Evolutionary conservation across 2,113 vertebrate genomes (phyloP).

Genomic region (Manacus vitellinus): DNA sequence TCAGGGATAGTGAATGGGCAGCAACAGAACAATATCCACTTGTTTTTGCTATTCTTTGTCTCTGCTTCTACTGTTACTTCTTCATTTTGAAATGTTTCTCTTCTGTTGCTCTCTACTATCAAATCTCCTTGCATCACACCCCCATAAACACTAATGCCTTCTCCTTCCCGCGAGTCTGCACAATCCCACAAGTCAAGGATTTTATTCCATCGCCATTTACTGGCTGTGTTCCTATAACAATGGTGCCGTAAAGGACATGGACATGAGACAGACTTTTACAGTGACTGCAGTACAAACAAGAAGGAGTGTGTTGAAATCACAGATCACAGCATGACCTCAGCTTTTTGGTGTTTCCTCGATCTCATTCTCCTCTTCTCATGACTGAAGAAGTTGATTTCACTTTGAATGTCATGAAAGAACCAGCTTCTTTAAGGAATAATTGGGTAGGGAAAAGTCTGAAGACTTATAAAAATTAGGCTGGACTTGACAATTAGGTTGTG

Average conservation of each 20-base stretch:
- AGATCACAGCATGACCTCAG: background rate
- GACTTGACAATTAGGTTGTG: background rate
- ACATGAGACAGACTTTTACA: background rate
- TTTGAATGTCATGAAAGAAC: background rate
- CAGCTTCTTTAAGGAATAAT: background rate
- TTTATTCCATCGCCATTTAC: background rate
- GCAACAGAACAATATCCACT: background rate
- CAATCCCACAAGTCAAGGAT: background rate
- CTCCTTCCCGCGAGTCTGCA: background rate
- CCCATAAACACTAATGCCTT: background rate
- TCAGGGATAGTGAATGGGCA: background rate
- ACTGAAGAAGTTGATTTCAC: background rate
- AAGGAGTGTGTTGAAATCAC: background rate
- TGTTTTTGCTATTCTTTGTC: background rate
- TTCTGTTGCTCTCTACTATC: background rate
- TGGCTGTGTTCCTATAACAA: background rate
- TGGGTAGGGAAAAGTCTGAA: background rate
- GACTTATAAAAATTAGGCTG: background rate
- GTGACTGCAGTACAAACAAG: background rate
- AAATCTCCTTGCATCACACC: background rate
- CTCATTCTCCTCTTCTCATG: background rate
- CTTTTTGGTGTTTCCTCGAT: background rate
- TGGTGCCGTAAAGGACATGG: accelerated
- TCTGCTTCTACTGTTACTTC: background rate
- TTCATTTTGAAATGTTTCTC: background rate